Percentiles rank a stretch among this genome's conserved stretches.
Conservation (phyloP, 2,888 invertebrate species). For the Macaria liturata region DNA sequence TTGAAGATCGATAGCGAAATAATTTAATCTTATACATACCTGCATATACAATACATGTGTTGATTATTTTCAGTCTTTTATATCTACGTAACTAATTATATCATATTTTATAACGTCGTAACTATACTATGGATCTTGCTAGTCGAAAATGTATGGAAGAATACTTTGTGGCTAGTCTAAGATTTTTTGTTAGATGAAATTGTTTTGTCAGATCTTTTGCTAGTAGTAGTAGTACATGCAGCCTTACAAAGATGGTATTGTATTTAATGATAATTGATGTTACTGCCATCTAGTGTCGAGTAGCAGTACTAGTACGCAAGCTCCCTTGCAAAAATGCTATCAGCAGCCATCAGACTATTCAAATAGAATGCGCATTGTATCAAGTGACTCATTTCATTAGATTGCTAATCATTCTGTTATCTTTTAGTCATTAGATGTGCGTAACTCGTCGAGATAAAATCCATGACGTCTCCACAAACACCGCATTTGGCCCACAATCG, state of each 20-base stretch:
- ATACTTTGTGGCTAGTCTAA: too few relatives aligned
- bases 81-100: too few relatives aligned
- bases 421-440: conserved; percentile 30
- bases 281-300: conserved; percentile 49
- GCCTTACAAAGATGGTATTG: conserved; percentile 17
- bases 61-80: too few relatives aligned
- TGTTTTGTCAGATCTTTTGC: background rate
- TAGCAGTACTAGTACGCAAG: conserved; percentile 33
- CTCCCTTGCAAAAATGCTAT: conserved; percentile 6
- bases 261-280: background rate
- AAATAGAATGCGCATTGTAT: conserved; percentile 27
- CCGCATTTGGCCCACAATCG: conserved; percentile 23
- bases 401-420: conserved; percentile 29
- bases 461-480: conserved; percentile 24
- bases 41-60: too few relatives aligned
- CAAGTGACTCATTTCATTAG: conserved; percentile 28
- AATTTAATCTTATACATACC: too few relatives aligned
- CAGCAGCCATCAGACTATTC: conserved; percentile 16
- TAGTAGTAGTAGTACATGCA: background rate
- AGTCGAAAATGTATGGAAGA: too few relatives aligned
- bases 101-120: too few relatives aligned
- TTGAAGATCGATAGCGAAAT: too few relatives aligned
- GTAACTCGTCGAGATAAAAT: conserved; percentile 26
- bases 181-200: too few relatives aligned
- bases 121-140: too few relatives aligned